Evolutionary conservation across 2,113 vertebrate species (phyloP).

Genomic region (Coptodon rendalli): DNA sequence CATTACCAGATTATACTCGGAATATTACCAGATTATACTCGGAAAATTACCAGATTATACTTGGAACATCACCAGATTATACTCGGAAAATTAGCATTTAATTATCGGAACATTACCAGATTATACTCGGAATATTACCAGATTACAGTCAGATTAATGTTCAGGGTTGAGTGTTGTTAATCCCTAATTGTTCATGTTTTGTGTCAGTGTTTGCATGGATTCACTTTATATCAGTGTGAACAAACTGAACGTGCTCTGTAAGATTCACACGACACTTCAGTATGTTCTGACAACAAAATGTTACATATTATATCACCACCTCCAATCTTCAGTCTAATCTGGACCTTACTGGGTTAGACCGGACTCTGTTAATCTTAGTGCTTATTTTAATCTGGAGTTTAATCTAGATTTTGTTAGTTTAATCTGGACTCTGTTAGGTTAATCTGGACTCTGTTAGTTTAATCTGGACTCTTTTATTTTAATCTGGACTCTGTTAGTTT

Average conservation of each 20-base stretch:
- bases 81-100: too few species aligned
- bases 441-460: not conserved
- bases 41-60: not conserved
- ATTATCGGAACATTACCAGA: fast-evolving
- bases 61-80: not conserved
- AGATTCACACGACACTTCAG: not conserved
- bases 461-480: not conserved
- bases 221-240: not conserved
- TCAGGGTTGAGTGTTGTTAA: not conserved
- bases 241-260: not conserved
- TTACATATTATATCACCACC: not conserved
- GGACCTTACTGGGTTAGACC: not conserved
- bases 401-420: not conserved
- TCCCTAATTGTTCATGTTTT: not conserved
- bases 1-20: not conserved
- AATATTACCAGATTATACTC: not conserved
- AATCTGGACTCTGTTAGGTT: not conserved
- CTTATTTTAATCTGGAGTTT: not conserved
- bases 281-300: not conserved
- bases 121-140: not conserved
- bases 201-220: not conserved
- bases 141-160: not conserved
- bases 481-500: fast-evolving
- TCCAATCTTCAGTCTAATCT: not conserved
- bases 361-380: not conserved